phyloP scores from a whole-genome alignment of 1,140 invertebrate species.

The Zaprionus lachaisei region DNA sequence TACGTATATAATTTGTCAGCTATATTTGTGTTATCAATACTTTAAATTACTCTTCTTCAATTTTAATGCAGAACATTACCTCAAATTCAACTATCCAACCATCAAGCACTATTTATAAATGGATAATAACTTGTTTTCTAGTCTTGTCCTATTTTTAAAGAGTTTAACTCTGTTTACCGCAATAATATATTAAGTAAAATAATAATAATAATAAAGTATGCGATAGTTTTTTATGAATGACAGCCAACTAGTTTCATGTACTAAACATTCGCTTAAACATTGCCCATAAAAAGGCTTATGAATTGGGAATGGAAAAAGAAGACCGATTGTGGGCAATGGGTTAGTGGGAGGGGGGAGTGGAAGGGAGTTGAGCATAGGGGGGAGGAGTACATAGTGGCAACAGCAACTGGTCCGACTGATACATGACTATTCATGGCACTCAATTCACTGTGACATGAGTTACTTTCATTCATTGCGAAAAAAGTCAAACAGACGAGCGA shows the following conservation, averaged over 20 bases:
- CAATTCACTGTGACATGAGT: slow-evolving; percentile 38
- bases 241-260: slow-evolving; percentile 1
- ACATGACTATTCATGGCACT: slow-evolving; percentile 16
- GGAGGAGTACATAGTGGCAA: background rate
- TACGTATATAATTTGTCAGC: too few species aligned
- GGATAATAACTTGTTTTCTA: background rate
- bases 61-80: background rate
- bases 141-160: background rate
- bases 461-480: slow-evolving; percentile 63
- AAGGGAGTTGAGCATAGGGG: background rate
- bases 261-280: background rate
- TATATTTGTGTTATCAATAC: too few species aligned
- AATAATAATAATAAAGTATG: background rate
- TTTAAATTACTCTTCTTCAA: too few species aligned
- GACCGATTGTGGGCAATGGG: background rate
- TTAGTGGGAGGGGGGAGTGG: background rate
- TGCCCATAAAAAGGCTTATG: background rate
- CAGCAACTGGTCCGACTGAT: background rate
- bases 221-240: background rate
- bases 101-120: background rate
- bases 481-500: slow-evolving; percentile 51
- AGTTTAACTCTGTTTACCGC: background rate
- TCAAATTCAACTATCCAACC: background rate
- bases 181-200: background rate
- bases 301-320: background rate